Evolutionary conservation across 2,797 vertebrate species (phyloP).

Genomic region (Botia almorhae): DNA sequence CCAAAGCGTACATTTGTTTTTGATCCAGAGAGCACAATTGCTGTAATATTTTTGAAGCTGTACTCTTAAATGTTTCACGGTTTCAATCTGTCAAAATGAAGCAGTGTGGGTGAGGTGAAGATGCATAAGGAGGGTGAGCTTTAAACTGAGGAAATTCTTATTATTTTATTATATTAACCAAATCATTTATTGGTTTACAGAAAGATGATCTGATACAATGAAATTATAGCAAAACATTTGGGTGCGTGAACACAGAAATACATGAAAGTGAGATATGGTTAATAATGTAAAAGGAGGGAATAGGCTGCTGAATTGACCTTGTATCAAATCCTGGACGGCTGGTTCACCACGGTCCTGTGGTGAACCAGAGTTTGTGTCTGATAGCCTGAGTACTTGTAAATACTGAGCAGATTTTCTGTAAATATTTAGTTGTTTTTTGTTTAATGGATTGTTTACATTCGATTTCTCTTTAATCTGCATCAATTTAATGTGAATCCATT

Average conservation of each 20-base stretch:
- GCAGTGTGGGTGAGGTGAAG: neutral
- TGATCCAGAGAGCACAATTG: neutral
- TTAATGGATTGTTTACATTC: neutral
- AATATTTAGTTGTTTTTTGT: neutral
- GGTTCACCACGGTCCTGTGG: constrained; percentile 14
- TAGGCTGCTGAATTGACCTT: constrained; percentile 30
- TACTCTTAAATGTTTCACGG: constrained; percentile 47
- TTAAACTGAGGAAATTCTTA: constrained; percentile 70
- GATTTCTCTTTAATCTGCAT: neutral
- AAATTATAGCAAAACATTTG: constrained; percentile 53
- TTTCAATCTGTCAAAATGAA: constrained; percentile 60
- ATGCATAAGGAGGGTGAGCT: constrained; percentile 16
- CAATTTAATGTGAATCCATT: neutral
- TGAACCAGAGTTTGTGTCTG: neutral
- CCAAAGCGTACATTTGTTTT: neutral
- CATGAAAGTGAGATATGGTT: constrained; percentile 19
- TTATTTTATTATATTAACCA: constrained; percentile 62
- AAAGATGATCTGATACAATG: constrained; percentile 51
- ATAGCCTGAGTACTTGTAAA: no score
- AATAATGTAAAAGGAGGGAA: constrained; percentile 13
- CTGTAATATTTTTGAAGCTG: no score
- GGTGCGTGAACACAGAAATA: constrained; percentile 33
- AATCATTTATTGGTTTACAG: constrained; percentile 52
- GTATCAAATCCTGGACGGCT: constrained; percentile 14
- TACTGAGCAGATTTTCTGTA: neutral